Conservation (phyloP, 2,888 invertebrate genomes). For the Zaprionus lineosus region DNA sequence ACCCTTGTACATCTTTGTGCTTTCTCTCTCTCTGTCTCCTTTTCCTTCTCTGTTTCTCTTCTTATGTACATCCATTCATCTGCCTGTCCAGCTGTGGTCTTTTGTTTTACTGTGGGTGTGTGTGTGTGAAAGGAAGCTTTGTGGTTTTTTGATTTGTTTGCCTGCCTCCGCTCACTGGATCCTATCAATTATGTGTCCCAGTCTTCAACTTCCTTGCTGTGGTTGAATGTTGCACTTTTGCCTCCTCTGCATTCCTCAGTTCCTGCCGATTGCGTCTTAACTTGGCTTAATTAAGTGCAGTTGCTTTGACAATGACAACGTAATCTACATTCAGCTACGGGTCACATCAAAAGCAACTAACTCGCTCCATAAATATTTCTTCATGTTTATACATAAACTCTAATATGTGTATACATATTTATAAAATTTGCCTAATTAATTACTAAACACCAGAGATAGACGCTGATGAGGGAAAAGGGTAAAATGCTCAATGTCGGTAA, state of each 20-base stretch:
- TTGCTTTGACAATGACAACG: constrained; percentile 69
- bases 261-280: constrained; percentile 47
- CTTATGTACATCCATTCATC: background rate
- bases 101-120: constrained; percentile 15
- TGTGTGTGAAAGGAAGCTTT: constrained; percentile 63
- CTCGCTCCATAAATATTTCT: constrained; percentile 39
- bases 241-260: constrained; percentile 31
- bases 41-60: background rate
- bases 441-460: constrained; percentile 55
- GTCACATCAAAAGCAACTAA: constrained; percentile 51
- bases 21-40: background rate
- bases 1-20: background rate
- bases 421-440: constrained; percentile 72
- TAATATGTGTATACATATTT: constrained; percentile 11
- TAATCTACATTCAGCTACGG: constrained; percentile 60
- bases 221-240: constrained; percentile 31
- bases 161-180: constrained; percentile 46
- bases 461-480: constrained; percentile 7
- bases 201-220: background rate
- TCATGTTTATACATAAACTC: background rate
- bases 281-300: constrained; percentile 75
- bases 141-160: constrained; percentile 73
- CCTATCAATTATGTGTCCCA: constrained; percentile 54
- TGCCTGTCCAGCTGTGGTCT: constrained; percentile 15
- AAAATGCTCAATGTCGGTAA: background rate